Evolutionary conservation across 2,888 invertebrate species (phyloP).

Genomic region (Venustoraphidia nigricollis): DNA sequence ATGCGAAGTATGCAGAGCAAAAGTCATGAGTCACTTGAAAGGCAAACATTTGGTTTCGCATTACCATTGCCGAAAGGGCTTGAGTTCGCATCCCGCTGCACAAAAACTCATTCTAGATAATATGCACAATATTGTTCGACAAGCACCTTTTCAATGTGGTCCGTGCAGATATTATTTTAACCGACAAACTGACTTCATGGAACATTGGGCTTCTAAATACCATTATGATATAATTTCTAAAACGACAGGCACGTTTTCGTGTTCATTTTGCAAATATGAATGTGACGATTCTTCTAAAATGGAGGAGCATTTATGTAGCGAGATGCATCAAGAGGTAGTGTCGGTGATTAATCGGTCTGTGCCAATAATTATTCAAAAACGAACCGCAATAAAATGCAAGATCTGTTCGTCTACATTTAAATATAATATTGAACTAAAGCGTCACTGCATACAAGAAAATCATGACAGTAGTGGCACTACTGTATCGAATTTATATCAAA

Average conservation of each 20-base stretch:
- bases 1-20: conserved; percentile 57
- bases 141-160: conserved; percentile 74
- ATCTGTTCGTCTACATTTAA: conserved; percentile 53
- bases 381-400: conserved; percentile 43
- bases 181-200: conserved; percentile 49
- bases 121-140: conserved; percentile 60
- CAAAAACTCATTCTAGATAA: conserved; percentile 56
- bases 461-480: conserved; percentile 26
- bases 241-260: conserved; percentile 48
- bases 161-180: conserved; percentile 77
- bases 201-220: conserved; percentile 55
- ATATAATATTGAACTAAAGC: conserved; percentile 57
- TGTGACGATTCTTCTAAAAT: conserved; percentile 46
- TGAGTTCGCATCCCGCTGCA: conserved; percentile 36
- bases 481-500: conserved; percentile 49
- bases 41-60: conserved; percentile 78
- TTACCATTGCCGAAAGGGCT: conserved; percentile 64
- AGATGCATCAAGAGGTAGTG: conserved; percentile 55
- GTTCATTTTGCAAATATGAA: conserved; percentile 58
- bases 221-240: conserved; percentile 36
- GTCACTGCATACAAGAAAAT: conserved; percentile 36
- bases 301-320: conserved; percentile 48
- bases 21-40: conserved; percentile 50
- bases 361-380: conserved; percentile 60
- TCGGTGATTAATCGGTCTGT: conserved; percentile 65